Percentiles rank a stretch among this genome's conserved stretches.
These are phyloP conservation scores for Sarcophaga carnaria DNA, from an alignment of 2,888 invertebrate genomes.

Conservation along the genomic window DNA sequence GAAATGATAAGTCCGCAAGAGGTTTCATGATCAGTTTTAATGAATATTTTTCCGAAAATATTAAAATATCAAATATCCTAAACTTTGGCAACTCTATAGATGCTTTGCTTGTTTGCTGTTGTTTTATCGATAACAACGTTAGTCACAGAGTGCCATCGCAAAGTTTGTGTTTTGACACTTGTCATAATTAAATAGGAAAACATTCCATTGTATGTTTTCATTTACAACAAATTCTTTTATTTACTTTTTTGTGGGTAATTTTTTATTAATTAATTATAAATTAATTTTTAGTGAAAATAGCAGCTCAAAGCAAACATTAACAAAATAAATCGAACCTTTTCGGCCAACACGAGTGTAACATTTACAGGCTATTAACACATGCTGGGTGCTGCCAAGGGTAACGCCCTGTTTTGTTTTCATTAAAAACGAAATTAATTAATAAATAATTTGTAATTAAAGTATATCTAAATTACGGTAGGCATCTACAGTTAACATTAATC, in stretches of 20 bases:
- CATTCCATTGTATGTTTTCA: slow-evolving; percentile 57
- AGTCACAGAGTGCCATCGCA: slow-evolving; percentile 24
- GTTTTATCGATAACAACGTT: slow-evolving; percentile 28
- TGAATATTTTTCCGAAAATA: too few species aligned
- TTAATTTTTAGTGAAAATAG: too few species aligned
- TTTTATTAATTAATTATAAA: too few species aligned
- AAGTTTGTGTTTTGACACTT: slow-evolving; percentile 50
- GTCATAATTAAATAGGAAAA: slow-evolving; percentile 41
- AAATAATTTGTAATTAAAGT: not conserved
- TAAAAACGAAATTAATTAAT: not conserved
- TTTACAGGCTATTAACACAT: not conserved
- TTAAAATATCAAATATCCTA: not conserved
- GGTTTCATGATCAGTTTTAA: too few species aligned
- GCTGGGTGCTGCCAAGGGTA: slow-evolving; percentile 43
- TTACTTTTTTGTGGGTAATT: slow-evolving; percentile 47
- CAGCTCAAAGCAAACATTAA: not conserved
- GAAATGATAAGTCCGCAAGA: too few species aligned
- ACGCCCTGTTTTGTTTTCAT: slow-evolving; percentile 62
- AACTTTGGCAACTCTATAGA: not conserved
- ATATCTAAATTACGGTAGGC: not conserved
- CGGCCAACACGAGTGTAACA: too few species aligned
- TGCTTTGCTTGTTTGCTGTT: not conserved
- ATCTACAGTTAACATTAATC: not conserved
- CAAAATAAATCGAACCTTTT: not conserved
- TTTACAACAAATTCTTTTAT: slow-evolving; percentile 14